These are phyloP conservation scores for Craseonycteris thonglongyai DNA, from an alignment of 2,113 vertebrate species.

Conservation along the genomic window DNA sequence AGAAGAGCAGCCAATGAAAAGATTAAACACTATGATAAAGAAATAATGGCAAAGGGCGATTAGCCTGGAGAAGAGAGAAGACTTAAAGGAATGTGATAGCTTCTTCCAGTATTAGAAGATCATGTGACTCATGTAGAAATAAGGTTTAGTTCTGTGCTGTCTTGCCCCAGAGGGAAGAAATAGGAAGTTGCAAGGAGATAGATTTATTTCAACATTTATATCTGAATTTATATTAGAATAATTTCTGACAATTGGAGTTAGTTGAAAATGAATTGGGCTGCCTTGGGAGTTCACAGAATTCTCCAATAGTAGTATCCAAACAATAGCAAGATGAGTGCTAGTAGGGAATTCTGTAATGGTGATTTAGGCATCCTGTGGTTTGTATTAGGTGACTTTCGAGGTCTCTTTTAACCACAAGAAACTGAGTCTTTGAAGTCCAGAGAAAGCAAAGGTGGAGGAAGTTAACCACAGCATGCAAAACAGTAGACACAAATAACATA, in stretches of 20 bases:
- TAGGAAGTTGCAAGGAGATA: background rate
- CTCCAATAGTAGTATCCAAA: background rate
- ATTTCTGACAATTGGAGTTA: background rate
- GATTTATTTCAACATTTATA: slow-evolving; percentile 12
- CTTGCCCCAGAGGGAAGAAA: background rate
- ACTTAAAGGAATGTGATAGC: background rate
- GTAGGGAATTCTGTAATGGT: background rate
- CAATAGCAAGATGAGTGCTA: background rate
- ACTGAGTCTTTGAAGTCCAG: background rate
- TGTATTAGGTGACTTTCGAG: background rate
- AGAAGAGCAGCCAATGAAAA: background rate
- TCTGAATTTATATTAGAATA: background rate
- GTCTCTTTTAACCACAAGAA: background rate
- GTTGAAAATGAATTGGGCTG: background rate
- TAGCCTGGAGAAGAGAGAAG: background rate
- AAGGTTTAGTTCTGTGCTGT: background rate
- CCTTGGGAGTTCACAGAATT: background rate
- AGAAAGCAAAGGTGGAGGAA: background rate
- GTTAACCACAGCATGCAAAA: background rate
- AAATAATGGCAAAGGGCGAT: background rate
- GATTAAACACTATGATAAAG: background rate
- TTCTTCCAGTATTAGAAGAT: background rate
- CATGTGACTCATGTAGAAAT: background rate
- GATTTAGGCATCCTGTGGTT: background rate
- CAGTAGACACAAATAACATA: background rate